Base-by-base conservation (phyloP, 1,140 invertebrate species). In the Zaprionus ornatus region DNA sequence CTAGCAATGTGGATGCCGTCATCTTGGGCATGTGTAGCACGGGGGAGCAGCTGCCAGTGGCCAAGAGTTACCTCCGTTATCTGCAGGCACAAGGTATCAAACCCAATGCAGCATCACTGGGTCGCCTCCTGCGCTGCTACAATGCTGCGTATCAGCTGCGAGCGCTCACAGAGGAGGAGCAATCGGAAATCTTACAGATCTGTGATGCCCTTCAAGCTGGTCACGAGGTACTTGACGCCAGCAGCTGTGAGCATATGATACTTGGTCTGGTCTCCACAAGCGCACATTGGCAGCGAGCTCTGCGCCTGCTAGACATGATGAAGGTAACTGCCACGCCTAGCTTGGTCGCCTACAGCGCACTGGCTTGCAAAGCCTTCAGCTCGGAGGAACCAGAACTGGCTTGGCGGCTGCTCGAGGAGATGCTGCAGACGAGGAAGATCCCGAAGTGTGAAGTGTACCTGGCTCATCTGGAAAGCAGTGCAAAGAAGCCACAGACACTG, bases 301-400 rank as follows among this genome's bases (percentile, higher is more conserved):
- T 95, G 1, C 92, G 94, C 75, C 76, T 96, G 29, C 92, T 96
- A 10, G 92, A 95, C 57, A 94, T 94, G 78, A 93, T 95, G 66
- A 93, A 94, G 82, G 40, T 94, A 50, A 93, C 91, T 23, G 93
- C 76, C 32, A 82, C 76, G 19, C 90, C 91, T 32, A 91, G 56
- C 48, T 42, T 80, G 6, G 23, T 64, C 1, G 91, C 86, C 13
- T 92, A 90, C 40, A 83, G 74, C 42, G 79, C 72, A 0, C 21
- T 92, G 54, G 73, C 68, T 9, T 61, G 55, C 4, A 92, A 91
- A 65, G 90, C 91, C 1, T 92, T 92, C 15, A 45, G 7, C 2
- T 29, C 37, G 5, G 17, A 65, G 1, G 17, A 77, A 7, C 40
- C 70, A 9, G 63, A 90, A 19, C 37, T 91, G 25, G 83, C 77